phyloP scores from a whole-genome alignment of 2,888 invertebrate genomes.

The Formica aserva region DNA sequence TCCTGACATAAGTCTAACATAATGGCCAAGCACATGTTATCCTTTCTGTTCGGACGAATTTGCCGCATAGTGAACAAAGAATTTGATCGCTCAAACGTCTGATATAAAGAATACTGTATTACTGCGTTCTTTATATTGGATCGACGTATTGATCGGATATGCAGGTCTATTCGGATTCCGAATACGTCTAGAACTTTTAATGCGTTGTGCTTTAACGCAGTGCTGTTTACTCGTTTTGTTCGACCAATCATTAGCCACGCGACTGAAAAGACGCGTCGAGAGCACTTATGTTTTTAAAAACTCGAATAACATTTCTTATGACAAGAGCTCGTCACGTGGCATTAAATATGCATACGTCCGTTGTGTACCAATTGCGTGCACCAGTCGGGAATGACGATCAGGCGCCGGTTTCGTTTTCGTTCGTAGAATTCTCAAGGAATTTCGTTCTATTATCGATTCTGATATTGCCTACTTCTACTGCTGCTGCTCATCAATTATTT shows the following conservation, averaged over 20 bases:
- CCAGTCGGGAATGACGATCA: neutral
- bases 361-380: neutral
- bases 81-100: conserved; percentile 3
- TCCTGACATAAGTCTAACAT: neutral
- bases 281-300: neutral
- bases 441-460: conserved; percentile 39
- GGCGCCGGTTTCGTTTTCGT: conserved; percentile 27
- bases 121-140: neutral
- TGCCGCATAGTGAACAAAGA: neutral
- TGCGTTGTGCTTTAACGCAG: neutral
- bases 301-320: neutral
- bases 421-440: conserved; percentile 27
- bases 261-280: neutral
- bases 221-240: neutral
- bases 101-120: neutral
- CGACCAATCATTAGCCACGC: neutral
- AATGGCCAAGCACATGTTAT: neutral
- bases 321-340: conserved; percentile 4
- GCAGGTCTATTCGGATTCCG: neutral
- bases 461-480: neutral
- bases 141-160: neutral
- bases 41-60: neutral
- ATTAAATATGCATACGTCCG: neutral
- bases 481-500: conserved; percentile 33
- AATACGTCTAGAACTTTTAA: neutral